phyloP scores from a whole-genome alignment of 2,113 vertebrate genomes.

The Leiothrix lutea region DNA sequence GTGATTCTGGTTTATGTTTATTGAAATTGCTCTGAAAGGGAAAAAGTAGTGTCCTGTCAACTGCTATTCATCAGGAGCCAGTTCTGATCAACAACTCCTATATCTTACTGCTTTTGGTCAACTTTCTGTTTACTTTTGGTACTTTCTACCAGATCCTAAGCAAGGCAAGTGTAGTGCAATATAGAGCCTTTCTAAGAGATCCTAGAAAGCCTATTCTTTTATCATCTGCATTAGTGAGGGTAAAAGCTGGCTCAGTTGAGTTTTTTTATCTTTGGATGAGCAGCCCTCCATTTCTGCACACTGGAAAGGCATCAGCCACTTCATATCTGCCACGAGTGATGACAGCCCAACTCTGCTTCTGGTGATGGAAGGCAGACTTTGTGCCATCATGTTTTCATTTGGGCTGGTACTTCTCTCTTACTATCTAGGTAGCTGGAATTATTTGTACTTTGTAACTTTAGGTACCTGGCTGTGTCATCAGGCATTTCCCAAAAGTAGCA shows the following conservation, averaged over 20 bases:
- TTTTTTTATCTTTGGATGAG: neutral
- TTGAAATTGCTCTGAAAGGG: neutral
- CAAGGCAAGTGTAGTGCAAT: neutral
- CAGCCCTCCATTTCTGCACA: neutral
- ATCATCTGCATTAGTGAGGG: neutral
- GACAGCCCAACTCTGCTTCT: neutral
- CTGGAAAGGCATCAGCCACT: neutral
- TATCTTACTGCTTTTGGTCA: neutral
- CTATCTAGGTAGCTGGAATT: neutral
- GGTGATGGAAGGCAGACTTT: neutral
- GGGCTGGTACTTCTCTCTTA: neutral
- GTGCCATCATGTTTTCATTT: neutral
- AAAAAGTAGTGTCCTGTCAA: neutral
- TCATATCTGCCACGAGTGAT: accelerated
- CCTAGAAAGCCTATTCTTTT: neutral
- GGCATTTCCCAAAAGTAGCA: neutral
- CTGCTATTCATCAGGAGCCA: neutral
- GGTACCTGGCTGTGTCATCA: neutral
- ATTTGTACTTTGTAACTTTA: neutral
- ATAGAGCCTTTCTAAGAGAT: neutral
- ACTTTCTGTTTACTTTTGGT: neutral
- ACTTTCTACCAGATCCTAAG: neutral
- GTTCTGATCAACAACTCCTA: neutral
- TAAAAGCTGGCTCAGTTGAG: neutral
- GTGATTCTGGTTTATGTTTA: neutral